phyloP scores from a whole-genome alignment of 2,113 vertebrate genomes.

The human (Homo sapiens) region GRCh38 chr12:92328001-92328500 shows the following conservation, averaged over 20 bases:
- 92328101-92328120: neutral
- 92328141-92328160: neutral
- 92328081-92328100: neutral
- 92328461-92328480: neutral
- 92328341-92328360: neutral
- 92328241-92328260: neutral
- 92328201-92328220: neutral
- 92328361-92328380: neutral
- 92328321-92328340: neutral
- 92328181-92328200: neutral
- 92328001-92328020: no score
- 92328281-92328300: neutral
- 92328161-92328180: neutral
- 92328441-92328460: neutral
- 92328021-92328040: rapidly evolving
- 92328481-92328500: no score
- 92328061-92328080: neutral
- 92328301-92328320: neutral
- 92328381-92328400: neutral
- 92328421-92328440: neutral
- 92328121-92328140: neutral
- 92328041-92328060: no score
- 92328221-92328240: neutral
- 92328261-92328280: neutral
- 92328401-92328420: neutral